These are phyloP conservation scores for Patella ulyssiponensis DNA, from an alignment of 2,888 invertebrate genomes.

Conservation along the genomic window DNA sequence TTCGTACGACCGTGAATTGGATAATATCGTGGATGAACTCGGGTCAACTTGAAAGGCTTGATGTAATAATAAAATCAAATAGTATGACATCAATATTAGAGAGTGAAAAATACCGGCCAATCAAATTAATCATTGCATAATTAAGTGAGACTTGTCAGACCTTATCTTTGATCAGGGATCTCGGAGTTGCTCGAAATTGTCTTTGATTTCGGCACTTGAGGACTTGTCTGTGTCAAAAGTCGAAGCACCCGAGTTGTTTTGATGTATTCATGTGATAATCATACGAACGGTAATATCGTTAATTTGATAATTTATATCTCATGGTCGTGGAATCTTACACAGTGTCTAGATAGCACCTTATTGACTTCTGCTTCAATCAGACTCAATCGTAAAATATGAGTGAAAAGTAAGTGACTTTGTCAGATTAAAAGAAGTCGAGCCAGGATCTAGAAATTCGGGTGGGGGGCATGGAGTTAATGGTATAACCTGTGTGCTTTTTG, in stretches of 20 bases:
- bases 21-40: not conserved
- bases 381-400: too few species aligned
- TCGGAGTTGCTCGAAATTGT: not conserved
- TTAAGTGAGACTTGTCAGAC: not conserved
- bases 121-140: conserved; percentile 9
- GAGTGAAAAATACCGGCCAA: not conserved
- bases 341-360: not conserved
- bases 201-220: not conserved
- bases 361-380: conserved; percentile 1
- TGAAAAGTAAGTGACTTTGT: too few species aligned
- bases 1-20: not conserved
- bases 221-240: too few species aligned
- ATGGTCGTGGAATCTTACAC: too few species aligned
- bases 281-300: not conserved
- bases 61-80: not conserved
- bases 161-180: not conserved
- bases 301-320: conserved; percentile 1
- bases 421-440: too few species aligned
- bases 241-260: too few species aligned
- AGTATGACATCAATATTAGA: not conserved
- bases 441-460: too few species aligned
- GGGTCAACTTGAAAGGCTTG: not conserved
- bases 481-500: too few species aligned
- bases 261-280: too few species aligned
- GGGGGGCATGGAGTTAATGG: too few species aligned